Conservation (phyloP, 2,113 vertebrate genomes). For the Clarias gariepinus region DNA sequence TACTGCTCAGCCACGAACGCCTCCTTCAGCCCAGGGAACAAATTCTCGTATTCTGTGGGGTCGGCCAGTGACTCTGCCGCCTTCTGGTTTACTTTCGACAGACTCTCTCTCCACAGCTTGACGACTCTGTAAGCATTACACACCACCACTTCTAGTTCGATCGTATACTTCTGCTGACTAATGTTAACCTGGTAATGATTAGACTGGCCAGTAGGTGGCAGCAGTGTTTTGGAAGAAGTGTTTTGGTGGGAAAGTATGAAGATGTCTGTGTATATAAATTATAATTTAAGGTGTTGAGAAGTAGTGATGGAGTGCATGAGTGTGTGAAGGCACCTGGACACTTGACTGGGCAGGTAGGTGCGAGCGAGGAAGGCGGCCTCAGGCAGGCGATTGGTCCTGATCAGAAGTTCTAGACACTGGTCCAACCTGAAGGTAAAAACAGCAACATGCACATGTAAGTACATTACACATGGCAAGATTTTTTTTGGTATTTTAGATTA, state of each 20-base stretch:
- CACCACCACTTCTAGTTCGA: not conserved
- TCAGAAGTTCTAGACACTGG: constrained; percentile 92
- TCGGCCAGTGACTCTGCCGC: constrained; percentile 96
- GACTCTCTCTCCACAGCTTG: constrained; percentile 91
- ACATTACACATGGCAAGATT: not conserved
- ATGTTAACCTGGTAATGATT: not conserved
- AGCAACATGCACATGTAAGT: not conserved
- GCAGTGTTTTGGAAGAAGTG: not conserved
- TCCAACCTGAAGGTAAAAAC: constrained; percentile 77
- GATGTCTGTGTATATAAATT: too few species aligned
- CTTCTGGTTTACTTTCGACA: constrained; percentile 95
- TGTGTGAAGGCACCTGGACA: constrained; percentile 81
- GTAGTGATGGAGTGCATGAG: not conserved
- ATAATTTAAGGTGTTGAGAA: not conserved
- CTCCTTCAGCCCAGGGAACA: constrained; percentile 95
- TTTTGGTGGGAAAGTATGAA: too few species aligned
- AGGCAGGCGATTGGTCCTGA: constrained; percentile 91
- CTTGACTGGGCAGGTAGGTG: constrained; percentile 95
- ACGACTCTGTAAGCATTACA: constrained; percentile 79
- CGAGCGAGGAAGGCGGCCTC: constrained; percentile 96
- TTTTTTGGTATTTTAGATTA: not conserved
- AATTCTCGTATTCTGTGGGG: constrained; percentile 96
- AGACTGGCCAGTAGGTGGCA: not conserved
- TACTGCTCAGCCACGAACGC: constrained; percentile 90
- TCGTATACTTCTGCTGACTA: not conserved